Base-by-base conservation (phyloP, 2,113 vertebrate species). In the Chaenogobius annularis region DNA sequence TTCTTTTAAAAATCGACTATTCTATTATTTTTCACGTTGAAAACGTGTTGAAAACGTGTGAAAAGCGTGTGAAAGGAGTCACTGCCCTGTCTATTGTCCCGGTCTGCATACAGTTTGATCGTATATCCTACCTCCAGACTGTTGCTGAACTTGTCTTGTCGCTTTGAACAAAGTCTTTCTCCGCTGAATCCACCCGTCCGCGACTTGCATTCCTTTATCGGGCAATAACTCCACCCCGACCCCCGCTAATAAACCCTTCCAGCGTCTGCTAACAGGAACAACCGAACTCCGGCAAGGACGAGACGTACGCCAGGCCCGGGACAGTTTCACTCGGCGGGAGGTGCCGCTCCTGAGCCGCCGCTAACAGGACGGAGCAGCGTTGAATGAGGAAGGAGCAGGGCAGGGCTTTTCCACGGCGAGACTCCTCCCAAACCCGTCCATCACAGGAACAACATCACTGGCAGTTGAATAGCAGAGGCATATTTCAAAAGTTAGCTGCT, bases 391-490 rank as follows among this genome's bases (percentile, higher is more conserved):
- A 87, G 78, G 22, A 70, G 63, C 78, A 77, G 75, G 80, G 75
- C 78, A 77, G 73, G 74, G 78, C 83, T 84, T 74, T 82, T 81
- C 83, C 84, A 75, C 78, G 75, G 69, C 1, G 50, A 66, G 83
- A 77, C 90, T 89, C 90, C 90, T 84, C 90, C 89, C 85, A 79
- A 63, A 17, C 15, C 66, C 46, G 59, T 14, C 50, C 63, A 71
- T 68, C 55, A 20, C 35, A 62, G 31, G 31, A 10, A 74, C 1
- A n/a, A n/a, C 44, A 10, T 35, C 64, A 80, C 79, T 89, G 80
- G 83, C 80, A 67, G 81, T 40, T 75, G 20, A 70, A 52, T 73
- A 0, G n/a, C 13, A 14, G 19, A 66, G 70, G 72, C 64, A 23
- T 22, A 2, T 75, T 85, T 89, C 58, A 79, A 88, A 87, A 79